Percentiles rank a stretch among this genome's conserved stretches.
Evolutionary conservation across 2,888 invertebrate species (phyloP).

Genomic region (Standfussiana lucernea): DNA sequence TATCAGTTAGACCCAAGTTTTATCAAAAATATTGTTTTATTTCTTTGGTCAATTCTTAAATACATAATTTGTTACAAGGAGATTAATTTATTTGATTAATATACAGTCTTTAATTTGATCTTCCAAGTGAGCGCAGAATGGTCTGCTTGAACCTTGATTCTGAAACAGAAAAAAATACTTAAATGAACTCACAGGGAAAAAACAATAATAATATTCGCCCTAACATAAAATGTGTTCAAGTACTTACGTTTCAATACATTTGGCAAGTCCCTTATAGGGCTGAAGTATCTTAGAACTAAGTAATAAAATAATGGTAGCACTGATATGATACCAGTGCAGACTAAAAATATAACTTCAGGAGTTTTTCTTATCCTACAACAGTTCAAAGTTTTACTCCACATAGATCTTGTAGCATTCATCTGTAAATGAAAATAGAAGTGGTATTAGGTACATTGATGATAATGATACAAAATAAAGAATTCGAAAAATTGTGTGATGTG

Average conservation of each 20-base stretch:
- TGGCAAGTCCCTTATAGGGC: slow-evolving; percentile 86
- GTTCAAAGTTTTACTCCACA: slow-evolving; percentile 91
- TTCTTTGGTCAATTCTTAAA: slow-evolving; percentile 73
- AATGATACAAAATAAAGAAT: background rate
- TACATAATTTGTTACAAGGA: slow-evolving; percentile 63
- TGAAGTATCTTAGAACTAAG: slow-evolving; percentile 87
- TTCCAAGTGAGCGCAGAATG: slow-evolving; percentile 79
- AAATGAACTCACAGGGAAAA: background rate
- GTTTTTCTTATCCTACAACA: slow-evolving; percentile 91
- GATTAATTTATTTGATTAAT: slow-evolving; percentile 49
- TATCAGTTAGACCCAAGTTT: slow-evolving; percentile 58
- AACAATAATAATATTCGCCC: background rate
- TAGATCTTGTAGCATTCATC: slow-evolving; percentile 92
- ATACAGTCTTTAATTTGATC: slow-evolving; percentile 73
- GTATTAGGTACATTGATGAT: background rate
- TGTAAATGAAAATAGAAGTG: slow-evolving; percentile 73
- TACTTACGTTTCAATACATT: slow-evolving; percentile 87
- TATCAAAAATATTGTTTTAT: slow-evolving; percentile 59
- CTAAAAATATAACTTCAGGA: slow-evolving; percentile 90
- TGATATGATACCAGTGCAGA: slow-evolving; percentile 88
- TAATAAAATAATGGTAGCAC: slow-evolving; percentile 91
- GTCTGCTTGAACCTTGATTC: slow-evolving; percentile 88
- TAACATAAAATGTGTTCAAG: background rate
- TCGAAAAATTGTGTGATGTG: background rate
- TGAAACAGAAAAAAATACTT: slow-evolving; percentile 73